These are phyloP conservation scores for Anseranas semipalmata DNA, from an alignment of 2,113 vertebrate genomes.

Conservation along the genomic window DNA sequence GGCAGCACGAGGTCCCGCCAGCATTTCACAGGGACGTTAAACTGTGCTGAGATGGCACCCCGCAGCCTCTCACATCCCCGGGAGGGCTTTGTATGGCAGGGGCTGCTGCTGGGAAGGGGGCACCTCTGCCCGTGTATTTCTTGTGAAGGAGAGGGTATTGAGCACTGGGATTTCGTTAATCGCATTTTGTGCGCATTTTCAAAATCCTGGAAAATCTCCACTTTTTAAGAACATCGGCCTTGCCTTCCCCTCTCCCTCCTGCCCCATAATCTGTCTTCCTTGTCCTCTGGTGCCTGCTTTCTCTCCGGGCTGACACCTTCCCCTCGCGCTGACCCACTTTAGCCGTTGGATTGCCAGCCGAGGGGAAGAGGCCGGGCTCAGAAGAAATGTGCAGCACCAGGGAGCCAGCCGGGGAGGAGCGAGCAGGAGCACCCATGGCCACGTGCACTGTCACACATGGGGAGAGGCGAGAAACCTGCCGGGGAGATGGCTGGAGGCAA, in stretches of 20 bases:
- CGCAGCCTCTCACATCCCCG: rapidly evolving
- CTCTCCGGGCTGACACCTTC: not conserved
- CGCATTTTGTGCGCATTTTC: not conserved
- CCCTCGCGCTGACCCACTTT: not conserved
- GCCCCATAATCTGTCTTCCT: not conserved
- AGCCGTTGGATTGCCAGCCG: not conserved
- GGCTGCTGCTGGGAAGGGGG: rapidly evolving
- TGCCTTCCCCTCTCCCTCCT: not conserved
- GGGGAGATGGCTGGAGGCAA: not conserved
- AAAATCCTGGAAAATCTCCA: not conserved
- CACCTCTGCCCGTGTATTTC: not conserved
- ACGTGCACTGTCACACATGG: rapidly evolving
- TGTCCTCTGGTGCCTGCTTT: not conserved
- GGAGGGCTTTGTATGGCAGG: rapidly evolving
- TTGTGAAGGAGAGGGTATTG: not conserved
- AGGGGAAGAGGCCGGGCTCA: not conserved
- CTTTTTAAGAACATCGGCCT: not conserved
- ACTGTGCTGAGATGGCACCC: not conserved
- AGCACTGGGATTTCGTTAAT: constrained; percentile 9
- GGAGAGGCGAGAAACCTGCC: not conserved
- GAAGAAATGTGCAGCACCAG: not conserved
- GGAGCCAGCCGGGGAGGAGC: not conserved
- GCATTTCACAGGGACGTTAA: not conserved
- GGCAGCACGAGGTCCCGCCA: not conserved
- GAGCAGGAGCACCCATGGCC: not conserved